Evolutionary conservation across 2,113 vertebrate genomes (phyloP).

Genomic region (Alaudala cheleensis): DNA sequence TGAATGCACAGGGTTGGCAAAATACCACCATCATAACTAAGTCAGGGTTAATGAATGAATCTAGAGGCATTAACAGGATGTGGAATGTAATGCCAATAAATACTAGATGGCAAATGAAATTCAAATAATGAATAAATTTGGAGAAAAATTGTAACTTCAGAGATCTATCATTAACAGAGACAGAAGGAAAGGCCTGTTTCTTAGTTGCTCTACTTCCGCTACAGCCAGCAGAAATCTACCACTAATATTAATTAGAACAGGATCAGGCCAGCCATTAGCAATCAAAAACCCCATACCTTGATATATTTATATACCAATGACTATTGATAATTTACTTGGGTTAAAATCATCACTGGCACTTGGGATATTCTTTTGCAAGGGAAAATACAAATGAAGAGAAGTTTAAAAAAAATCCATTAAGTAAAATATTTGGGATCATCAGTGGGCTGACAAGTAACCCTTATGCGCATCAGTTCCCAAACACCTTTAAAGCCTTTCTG

Average conservation of each 20-base stretch:
- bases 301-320: background rate
- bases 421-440: background rate
- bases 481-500: background rate
- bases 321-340: background rate
- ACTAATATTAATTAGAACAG: background rate
- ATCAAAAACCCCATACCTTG: background rate
- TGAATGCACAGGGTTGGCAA: background rate
- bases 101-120: background rate
- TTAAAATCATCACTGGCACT: background rate
- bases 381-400: background rate
- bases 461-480: background rate
- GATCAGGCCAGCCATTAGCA: background rate
- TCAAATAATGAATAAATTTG: slow-evolving; percentile 4
- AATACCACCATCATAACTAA: background rate
- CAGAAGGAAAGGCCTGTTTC: background rate
- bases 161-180: background rate
- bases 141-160: background rate
- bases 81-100: background rate
- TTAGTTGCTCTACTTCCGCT: background rate
- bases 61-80: background rate
- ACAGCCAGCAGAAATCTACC: background rate
- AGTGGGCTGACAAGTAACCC: background rate
- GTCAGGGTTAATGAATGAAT: background rate
- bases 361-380: background rate
- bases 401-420: background rate